These are phyloP conservation scores for Lepus americanus DNA, from an alignment of 2,113 vertebrate genomes.

Conservation along the genomic window DNA sequence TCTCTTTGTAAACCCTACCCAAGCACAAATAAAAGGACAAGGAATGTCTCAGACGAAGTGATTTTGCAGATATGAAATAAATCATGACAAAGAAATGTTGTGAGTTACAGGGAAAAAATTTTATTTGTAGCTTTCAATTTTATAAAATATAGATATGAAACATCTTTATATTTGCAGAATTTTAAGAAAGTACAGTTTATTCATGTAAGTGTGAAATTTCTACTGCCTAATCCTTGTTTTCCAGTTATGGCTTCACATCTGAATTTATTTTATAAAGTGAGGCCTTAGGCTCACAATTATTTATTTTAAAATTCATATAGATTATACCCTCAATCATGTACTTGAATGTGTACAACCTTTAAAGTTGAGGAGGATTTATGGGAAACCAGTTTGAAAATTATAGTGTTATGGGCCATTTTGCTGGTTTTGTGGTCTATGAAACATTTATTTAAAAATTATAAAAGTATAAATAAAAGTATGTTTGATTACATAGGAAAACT, in stretches of 20 bases:
- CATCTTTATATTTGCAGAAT: not conserved
- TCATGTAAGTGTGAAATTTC: not conserved
- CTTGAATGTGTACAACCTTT: not conserved
- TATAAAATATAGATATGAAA: not conserved
- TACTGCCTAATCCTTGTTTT: not conserved
- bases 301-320: conserved; percentile 10
- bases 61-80: not conserved
- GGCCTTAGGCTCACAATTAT: not conserved
- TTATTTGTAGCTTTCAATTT: not conserved
- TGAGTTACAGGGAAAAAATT: not conserved
- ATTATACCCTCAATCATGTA: not conserved
- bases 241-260: not conserved
- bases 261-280: not conserved
- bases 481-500: not conserved
- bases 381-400: not conserved
- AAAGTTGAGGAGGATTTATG: not conserved
- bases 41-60: not conserved
- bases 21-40: not conserved
- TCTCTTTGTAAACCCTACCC: not conserved
- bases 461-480: not conserved
- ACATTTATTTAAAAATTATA: not conserved
- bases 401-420: not conserved
- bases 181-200: not conserved
- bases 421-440: not conserved
- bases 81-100: not conserved